Evolutionary conservation across 1,140 invertebrate genomes (phyloP).

Genomic region (Pentalonia nigronervosa): DNA sequence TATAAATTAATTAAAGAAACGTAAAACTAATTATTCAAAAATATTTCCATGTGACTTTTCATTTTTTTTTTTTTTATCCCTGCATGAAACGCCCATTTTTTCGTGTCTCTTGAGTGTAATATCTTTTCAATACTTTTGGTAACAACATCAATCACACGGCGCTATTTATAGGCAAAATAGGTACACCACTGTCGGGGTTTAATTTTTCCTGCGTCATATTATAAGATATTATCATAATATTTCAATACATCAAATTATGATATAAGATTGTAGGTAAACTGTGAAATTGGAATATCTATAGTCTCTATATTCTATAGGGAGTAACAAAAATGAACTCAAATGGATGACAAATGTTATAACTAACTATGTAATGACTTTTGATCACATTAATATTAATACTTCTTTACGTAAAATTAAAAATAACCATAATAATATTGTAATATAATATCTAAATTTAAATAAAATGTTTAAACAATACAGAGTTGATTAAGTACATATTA

Average conservation of each 20-base stretch:
- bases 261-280: not conserved
- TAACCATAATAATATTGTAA: not conserved
- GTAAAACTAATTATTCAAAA: not conserved
- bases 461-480: not conserved
- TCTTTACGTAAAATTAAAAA: not conserved
- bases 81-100: not conserved
- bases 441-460: not conserved
- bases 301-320: too few relatives aligned
- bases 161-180: not conserved
- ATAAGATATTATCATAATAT: not conserved
- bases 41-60: not conserved
- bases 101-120: not conserved
- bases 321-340: not conserved
- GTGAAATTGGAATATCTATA: not conserved
- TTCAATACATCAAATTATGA: not conserved
- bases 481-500: not conserved
- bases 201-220: not conserved
- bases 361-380: not conserved
- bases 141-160: not conserved
- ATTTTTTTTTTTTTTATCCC: not conserved
- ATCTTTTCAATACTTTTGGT: not conserved
- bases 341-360: not conserved
- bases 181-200: not conserved
- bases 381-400: not conserved
- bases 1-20: too few relatives aligned